Percentiles rank a stretch among this genome's conserved stretches.
Evolutionary conservation across 1,140 invertebrate genomes (phyloP).

Genomic region (Pseudobourletiella spinata): DNA sequence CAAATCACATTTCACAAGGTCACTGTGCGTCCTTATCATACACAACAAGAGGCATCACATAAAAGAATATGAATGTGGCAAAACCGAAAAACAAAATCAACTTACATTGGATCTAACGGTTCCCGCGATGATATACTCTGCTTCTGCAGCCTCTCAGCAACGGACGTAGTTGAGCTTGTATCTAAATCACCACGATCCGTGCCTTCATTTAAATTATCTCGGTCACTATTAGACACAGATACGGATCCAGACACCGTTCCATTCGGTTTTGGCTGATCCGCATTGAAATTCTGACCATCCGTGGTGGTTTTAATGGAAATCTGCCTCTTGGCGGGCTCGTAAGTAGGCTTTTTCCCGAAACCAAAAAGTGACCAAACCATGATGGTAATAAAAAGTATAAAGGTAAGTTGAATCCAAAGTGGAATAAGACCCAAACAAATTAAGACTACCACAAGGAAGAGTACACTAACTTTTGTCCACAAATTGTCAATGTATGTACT

Average conservation of each 20-base stretch:
- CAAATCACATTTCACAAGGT: not conserved
- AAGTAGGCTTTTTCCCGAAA: not conserved
- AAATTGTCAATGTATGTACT: not conserved
- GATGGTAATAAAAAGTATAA: not conserved
- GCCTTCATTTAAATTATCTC: not conserved
- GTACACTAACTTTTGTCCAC: not conserved
- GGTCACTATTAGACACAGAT: not conserved
- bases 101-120: slow-evolving; percentile 15
- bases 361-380: slow-evolving; percentile 4
- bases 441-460: not conserved
- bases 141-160: not conserved
- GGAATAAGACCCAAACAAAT: not conserved
- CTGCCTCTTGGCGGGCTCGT: slow-evolving; percentile 7
- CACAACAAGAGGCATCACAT: not conserved
- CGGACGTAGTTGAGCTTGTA: not conserved
- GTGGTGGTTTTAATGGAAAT: not conserved
- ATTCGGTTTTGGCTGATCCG: not conserved
- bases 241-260: not conserved
- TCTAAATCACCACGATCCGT: not conserved
- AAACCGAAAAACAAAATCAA: not conserved
- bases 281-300: not conserved
- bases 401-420: not conserved
- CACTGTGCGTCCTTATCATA: not conserved
- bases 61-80: not conserved
- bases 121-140: not conserved